Evolutionary conservation across 2,888 invertebrate species (phyloP).

Genomic region (Sepiola atlantica): DNA sequence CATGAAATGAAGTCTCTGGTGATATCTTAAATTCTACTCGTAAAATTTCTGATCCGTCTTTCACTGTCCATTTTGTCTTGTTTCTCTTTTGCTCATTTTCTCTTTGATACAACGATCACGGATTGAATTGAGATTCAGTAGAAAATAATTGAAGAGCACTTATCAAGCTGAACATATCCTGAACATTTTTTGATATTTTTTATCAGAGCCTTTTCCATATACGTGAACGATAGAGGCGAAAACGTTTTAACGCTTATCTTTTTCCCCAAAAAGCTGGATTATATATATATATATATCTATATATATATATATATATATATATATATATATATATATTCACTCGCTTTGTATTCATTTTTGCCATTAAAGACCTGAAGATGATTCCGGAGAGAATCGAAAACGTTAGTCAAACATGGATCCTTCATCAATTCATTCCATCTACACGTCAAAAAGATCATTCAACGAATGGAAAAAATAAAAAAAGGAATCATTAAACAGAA

Average conservation of each 20-base stretch:
- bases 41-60: neutral
- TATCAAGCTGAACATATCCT: neutral
- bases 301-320: too few species aligned
- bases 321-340: too few species aligned
- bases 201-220: neutral
- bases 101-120: neutral
- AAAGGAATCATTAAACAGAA: too few species aligned
- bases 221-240: neutral
- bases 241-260: neutral
- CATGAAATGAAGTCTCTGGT: neutral
- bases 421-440: too few species aligned
- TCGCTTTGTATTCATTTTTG: too few species aligned
- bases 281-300: too few species aligned
- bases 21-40: neutral
- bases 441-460: too few species aligned
- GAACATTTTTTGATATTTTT: neutral
- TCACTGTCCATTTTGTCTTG: neutral
- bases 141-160: too few species aligned
- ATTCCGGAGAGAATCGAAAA: too few species aligned
- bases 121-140: neutral
- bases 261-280: neutral
- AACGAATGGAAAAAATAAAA: too few species aligned
- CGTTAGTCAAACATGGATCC: too few species aligned
- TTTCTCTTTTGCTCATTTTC: neutral
- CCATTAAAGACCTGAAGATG: too few species aligned